phyloP scores from a whole-genome alignment of 1,140 invertebrate genomes.

The Conus betulinus region DNA sequence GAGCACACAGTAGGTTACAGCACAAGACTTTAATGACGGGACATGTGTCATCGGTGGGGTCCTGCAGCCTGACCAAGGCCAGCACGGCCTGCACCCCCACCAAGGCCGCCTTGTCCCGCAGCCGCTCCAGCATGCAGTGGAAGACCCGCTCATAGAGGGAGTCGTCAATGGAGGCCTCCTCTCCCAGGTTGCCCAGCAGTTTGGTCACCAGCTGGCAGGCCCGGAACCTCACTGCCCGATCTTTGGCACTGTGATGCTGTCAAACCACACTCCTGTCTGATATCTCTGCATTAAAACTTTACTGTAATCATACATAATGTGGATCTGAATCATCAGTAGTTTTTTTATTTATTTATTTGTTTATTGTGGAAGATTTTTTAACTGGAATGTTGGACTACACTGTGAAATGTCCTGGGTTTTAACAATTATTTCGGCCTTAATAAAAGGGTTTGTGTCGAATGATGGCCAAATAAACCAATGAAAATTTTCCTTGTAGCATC shows the following conservation, averaged over 20 bases:
- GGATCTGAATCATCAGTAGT: no score
- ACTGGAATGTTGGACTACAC: no score
- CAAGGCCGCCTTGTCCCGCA: constrained; percentile 83
- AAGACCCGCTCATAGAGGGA: constrained; percentile 84
- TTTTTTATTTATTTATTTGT: no score
- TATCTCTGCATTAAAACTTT: no score
- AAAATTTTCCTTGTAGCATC: no score
- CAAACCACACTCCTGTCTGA: not conserved
- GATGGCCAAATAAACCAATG: no score
- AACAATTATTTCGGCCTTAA: no score
- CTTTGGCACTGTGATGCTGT: constrained; percentile 80
- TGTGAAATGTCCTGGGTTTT: no score
- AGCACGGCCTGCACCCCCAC: constrained; percentile 87
- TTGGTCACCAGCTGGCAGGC: constrained; percentile 86
- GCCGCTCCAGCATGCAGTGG: constrained; percentile 82
- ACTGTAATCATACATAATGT: no score
- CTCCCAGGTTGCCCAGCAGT: constrained; percentile 84
- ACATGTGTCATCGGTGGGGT: constrained; percentile 85
- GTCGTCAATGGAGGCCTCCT: constrained; percentile 87
- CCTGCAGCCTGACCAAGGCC: constrained; percentile 87
- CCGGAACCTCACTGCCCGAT: constrained; percentile 82
- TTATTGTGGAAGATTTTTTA: no score
- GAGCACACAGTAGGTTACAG: not conserved
- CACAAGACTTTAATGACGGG: constrained; percentile 81
- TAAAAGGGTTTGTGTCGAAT: no score